Evolutionary conservation across 2,113 vertebrate species (phyloP).

Genomic region (Australoheros scitulus): DNA sequence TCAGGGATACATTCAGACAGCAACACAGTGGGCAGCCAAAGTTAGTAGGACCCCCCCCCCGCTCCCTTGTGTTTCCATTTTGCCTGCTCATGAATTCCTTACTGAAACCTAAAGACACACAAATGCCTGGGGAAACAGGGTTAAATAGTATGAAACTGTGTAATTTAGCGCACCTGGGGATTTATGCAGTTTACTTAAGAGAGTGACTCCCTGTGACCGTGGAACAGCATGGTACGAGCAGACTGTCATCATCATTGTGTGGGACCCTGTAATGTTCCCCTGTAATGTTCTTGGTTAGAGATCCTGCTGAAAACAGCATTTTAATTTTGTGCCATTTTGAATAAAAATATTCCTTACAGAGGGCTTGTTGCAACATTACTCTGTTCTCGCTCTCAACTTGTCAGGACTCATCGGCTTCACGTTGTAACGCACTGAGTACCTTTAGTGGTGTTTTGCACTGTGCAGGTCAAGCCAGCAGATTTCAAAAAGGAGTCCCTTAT

Average conservation of each 20-base stretch:
- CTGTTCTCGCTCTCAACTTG: neutral
- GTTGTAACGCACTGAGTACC: neutral
- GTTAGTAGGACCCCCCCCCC: constrained; percentile 40
- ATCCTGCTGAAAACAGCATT: neutral
- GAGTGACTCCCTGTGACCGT: neutral
- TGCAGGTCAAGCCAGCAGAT: neutral
- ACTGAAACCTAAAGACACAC: constrained; percentile 24
- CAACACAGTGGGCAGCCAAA: constrained; percentile 55
- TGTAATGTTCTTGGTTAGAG: neutral
- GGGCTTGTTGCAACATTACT: neutral
- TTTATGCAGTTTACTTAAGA: neutral
- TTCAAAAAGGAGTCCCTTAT: neutral
- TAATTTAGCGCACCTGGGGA: constrained; percentile 31
- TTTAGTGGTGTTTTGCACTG: neutral
- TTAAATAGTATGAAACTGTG: constrained; percentile 24
- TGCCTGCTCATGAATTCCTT: constrained; percentile 37
- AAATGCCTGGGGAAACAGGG: neutral
- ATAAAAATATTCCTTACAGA: constrained; percentile 4
- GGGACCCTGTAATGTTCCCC: neutral
- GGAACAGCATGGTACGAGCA: neutral
- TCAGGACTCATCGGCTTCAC: neutral
- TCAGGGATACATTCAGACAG: constrained; percentile 62
- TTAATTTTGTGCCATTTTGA: neutral
- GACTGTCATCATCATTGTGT: neutral
- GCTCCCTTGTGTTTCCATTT: constrained; percentile 33